phyloP scores from a whole-genome alignment of 2,888 invertebrate genomes.

The Vesta saturnalis region DNA sequence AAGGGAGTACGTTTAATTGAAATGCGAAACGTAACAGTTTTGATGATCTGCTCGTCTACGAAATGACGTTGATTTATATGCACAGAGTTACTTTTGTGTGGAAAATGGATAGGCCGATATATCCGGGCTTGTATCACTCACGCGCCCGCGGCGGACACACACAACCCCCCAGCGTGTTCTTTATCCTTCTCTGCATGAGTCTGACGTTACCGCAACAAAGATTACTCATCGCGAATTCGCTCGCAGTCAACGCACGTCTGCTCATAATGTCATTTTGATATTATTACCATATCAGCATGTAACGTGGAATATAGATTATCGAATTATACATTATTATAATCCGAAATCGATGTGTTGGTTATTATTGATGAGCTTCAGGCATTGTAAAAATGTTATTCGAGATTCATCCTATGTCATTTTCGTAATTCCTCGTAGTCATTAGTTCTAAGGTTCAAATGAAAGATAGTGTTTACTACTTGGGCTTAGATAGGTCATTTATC shows the following conservation, averaged over 20 bases:
- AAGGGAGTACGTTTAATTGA: conserved; percentile 32
- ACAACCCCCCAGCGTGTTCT: conserved; percentile 45
- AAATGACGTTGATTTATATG: conserved; percentile 54
- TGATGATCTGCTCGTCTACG: conserved; percentile 48
- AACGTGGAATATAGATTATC: conserved; percentile 57
- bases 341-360: conserved; percentile 46
- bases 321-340: conserved; percentile 54
- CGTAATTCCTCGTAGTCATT: conserved; percentile 34
- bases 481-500: conserved; percentile 47
- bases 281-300: conserved; percentile 60
- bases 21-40: conserved; percentile 43
- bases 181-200: conserved; percentile 42
- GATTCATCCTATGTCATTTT: conserved; percentile 22
- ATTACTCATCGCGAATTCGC: conserved; percentile 49
- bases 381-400: conserved; percentile 5
- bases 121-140: conserved; percentile 48
- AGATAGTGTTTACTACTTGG: conserved; percentile 45
- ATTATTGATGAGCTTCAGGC: conserved; percentile 28
- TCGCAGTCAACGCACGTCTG: conserved; percentile 52
- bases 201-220: conserved; percentile 47
- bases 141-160: conserved; percentile 47
- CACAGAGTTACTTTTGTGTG: conserved; percentile 49
- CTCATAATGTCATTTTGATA: conserved; percentile 59
- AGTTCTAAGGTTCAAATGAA: conserved; percentile 41
- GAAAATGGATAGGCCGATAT: conserved; percentile 48